Percentiles rank a stretch among this genome's conserved stretches.
Evolutionary conservation across 2,113 vertebrate species (phyloP).

Genomic region (Acanthochromis polyacanthus): DNA sequence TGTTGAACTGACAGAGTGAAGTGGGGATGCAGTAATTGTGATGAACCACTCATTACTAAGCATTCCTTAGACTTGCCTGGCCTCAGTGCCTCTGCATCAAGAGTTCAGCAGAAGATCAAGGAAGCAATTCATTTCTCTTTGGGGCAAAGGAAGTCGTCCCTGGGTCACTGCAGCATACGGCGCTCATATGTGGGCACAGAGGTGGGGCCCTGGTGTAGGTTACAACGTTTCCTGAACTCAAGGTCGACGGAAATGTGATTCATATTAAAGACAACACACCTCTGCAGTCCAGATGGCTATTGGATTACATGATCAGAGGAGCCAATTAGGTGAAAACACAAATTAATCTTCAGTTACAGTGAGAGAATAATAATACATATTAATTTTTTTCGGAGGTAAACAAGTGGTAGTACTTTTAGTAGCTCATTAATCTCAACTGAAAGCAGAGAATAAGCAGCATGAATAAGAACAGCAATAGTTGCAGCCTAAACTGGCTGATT

Average conservation of each 20-base stretch:
- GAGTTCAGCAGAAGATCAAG: constrained; percentile 41
- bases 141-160: constrained; percentile 27
- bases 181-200: constrained; percentile 52
- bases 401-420: too few relatives aligned
- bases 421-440: neutral
- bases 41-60: neutral
- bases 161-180: constrained; percentile 32
- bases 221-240: constrained; percentile 23
- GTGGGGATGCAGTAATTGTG: too few relatives aligned
- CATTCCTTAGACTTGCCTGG: neutral
- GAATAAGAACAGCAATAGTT: constrained; percentile 1
- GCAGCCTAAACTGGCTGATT: neutral
- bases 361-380: neutral
- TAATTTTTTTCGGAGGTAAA: too few relatives aligned
- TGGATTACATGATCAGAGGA: constrained; percentile 49
- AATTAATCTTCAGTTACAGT: neutral
- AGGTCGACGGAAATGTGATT: constrained; percentile 48
- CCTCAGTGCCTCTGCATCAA: neutral
- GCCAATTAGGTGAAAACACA: constrained; percentile 26
- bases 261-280: constrained; percentile 54
- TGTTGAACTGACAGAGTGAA: neutral
- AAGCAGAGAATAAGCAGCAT: neutral
- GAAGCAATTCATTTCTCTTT: constrained; percentile 57
- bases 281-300: constrained; percentile 19
- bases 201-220: constrained; percentile 36